These are phyloP conservation scores for Apogon talboti DNA, from an alignment of 2,797 vertebrate species.

Conservation along the genomic window DNA sequence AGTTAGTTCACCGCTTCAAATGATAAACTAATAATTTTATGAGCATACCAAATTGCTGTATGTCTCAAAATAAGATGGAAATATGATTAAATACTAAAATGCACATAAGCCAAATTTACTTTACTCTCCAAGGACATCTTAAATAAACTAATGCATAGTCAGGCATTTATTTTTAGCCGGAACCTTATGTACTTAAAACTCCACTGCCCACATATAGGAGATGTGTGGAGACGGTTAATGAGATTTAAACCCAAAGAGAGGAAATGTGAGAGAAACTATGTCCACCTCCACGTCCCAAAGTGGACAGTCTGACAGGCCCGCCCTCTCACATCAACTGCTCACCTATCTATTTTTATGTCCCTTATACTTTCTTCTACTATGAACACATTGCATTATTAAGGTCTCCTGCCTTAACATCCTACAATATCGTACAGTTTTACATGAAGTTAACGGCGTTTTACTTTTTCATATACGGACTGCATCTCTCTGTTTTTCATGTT, in stretches of 20 bases:
- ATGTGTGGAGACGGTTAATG: conserved; percentile 44
- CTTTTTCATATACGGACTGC: too few relatives aligned
- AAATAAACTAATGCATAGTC: conserved; percentile 7
- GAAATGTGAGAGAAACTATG: conserved; percentile 41
- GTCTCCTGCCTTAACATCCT: too few relatives aligned
- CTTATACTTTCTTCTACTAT: too few relatives aligned
- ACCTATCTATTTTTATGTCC: neutral
- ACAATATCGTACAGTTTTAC: too few relatives aligned
- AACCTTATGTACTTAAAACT: conserved; percentile 29
- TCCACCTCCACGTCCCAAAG: conserved; percentile 31
- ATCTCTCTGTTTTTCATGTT: too few relatives aligned
- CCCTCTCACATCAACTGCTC: neutral
- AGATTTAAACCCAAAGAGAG: conserved; percentile 41
- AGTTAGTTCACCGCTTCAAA: conserved; percentile 5
- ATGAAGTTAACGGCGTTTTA: too few relatives aligned
- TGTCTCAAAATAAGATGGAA: conserved; percentile 1
- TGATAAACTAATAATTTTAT: neutral
- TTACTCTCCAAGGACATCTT: neutral
- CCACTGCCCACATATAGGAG: conserved; percentile 17
- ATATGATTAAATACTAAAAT: neutral
- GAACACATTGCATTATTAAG: too few relatives aligned
- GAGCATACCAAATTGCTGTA: conserved; percentile 1
- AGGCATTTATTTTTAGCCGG: conserved; percentile 10
- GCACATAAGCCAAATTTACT: conserved; percentile 1
- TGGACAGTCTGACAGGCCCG: conserved; percentile 16